Base-by-base conservation (phyloP, 2,797 vertebrate genomes). In the Distichodus sexfasciatus region DNA sequence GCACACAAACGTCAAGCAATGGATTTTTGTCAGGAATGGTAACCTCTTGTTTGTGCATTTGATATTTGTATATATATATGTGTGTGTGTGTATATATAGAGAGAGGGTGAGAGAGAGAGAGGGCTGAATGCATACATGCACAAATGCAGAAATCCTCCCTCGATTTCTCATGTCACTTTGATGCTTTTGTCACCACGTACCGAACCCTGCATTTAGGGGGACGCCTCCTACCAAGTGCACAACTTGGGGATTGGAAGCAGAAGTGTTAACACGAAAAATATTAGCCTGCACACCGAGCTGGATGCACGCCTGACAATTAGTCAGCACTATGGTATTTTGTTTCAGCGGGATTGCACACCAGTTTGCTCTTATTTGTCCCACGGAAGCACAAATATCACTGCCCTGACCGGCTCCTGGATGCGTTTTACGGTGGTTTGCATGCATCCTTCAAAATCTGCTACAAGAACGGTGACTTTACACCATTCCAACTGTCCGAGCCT, bases 31-130 rank as follows among this genome's bases (percentile, higher is more conserved):
- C n/a, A n/a, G n/a, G n/a, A n/a, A n/a, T n/a, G n/a, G n/a, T n/a
- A n/a, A n/a, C n/a, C n/a, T n/a, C n/a, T n/a, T n/a, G n/a, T n/a
- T n/a, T n/a, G n/a, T n/a, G n/a, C n/a, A n/a, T n/a, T n/a, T n/a
- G n/a, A n/a, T n/a, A n/a, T n/a, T n/a, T n/a, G n/a, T n/a, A n/a
- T n/a, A n/a, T n/a, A n/a, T n/a, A n/a, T n/a, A n/a, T n/a, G n/a
- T n/a, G n/a, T n/a, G n/a, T n/a, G n/a, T n/a, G n/a, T n/a, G n/a
- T 66, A 75, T 51, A 59, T 67, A 81, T 78, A 70, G 33, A 76
- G 75, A 81, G 72, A 77, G 76, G 81, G 78, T 83, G 84, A 82
- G 79, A 83, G 82, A n/a, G n/a, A n/a, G n/a, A n/a, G n/a, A n/a
- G 77, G 79, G 82, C 76, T 24, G 51, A 66, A 63, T 66, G 68